A percentile compares a stretch with the other conserved stretches of the same genome.
Evolutionary conservation across 1,140 invertebrate genomes (phyloP).

Genomic region (Brachionus asplanchnoidis): DNA sequence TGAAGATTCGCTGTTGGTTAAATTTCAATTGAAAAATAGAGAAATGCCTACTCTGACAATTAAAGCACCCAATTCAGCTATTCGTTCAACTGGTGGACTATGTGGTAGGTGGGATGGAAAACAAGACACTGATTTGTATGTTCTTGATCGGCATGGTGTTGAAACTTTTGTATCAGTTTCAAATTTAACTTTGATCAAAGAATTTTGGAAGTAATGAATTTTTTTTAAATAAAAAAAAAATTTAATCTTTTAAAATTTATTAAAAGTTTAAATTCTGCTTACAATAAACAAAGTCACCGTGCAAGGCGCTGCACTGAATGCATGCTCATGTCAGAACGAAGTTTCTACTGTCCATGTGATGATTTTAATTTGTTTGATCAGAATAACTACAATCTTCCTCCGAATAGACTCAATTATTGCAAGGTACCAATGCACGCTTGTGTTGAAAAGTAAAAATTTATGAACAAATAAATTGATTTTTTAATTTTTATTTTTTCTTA

Average conservation of each 20-base stretch:
- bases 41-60: neutral
- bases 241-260: neutral
- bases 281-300: neutral
- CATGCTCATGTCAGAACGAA: conserved; percentile 14
- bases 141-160: neutral
- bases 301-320: conserved; percentile 2
- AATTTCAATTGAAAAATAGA: neutral
- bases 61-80: neutral
- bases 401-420: neutral
- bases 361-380: conserved; percentile 29
- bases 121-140: neutral
- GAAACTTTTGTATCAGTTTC: conserved; percentile 6
- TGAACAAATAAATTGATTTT: neutral
- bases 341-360: conserved; percentile 38
- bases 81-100: neutral
- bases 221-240: neutral
- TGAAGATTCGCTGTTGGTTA: neutral
- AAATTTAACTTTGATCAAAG: neutral
- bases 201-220: conserved; percentile 1
- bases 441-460: conserved; percentile 9
- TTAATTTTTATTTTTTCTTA: neutral
- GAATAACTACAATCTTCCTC: neutral
- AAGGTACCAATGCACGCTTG: neutral
- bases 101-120: neutral
- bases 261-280: neutral